Evolutionary conservation across 2,113 vertebrate genomes (phyloP), one percentile per base, ranked within the genome.

Genomic region (Oxyura jamaicensis): DNA sequence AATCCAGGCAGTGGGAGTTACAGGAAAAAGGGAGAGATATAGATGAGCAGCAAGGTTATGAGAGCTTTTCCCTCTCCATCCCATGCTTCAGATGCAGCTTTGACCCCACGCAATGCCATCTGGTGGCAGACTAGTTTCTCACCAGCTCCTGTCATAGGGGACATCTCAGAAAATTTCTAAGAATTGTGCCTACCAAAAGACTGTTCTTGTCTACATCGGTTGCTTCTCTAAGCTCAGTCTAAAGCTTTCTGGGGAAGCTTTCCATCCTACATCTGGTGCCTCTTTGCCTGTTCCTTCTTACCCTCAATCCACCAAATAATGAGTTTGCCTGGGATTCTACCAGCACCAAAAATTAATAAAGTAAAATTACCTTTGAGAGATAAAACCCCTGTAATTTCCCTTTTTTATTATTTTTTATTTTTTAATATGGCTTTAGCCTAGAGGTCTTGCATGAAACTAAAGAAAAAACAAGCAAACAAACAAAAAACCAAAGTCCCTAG

Each of bases 261-360:
- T 77, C 62, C 56, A 53, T 53, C 36, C 90, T 66, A 39, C 28
- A 71, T 29, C 25, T 46, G 20, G 8, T 90, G 20, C 39, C 17
- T 39, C 63, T 81, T 83, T 62, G 60, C 8, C 26, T 83, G 44
- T 83, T 93, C 11, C 28, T 85, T 88, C 59, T 90, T 82, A 25
- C 36, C 36, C 26, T 77, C 55, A 84, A 46, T 17, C 74, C 73
- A 78, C 7, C 10, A 81, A 88, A 90, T 74, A 77, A 60, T 48
- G 23, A 52, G 5, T 72, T 93, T 90, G 19, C 48, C 65, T 90
- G 16, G 65, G 62, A 86, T 92, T 79, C 66, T 39, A 59, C 60
- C 79, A 91, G 42, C 22, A 83, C 35, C 48, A 91, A 84, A 68
- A 86, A 72, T 55, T 90, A 84, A 84, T 86, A 52, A 90, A 93